Percentiles rank a stretch among this genome's conserved stretches.
Conservation (phyloP, 2,888 invertebrate genomes). For the Drosophila meridionalis region DNA sequence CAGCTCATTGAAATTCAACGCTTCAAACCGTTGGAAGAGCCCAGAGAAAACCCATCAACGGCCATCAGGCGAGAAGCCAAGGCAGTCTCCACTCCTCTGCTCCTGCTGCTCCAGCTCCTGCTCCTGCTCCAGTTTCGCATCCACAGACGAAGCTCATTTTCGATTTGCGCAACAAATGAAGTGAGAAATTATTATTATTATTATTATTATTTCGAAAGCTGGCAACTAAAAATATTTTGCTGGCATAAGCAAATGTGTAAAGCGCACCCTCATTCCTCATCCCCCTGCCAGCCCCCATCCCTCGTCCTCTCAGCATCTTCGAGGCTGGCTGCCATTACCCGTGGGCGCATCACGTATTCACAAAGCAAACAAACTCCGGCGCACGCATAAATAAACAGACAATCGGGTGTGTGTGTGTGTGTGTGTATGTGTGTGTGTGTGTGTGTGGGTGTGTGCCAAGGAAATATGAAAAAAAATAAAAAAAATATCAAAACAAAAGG, state of each 20-base stretch:
- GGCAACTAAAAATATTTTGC: slow-evolving; percentile 50
- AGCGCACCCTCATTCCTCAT: not conserved
- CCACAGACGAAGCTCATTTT: slow-evolving; percentile 52
- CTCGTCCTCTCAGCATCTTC: not conserved
- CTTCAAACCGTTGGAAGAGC: slow-evolving; percentile 25
- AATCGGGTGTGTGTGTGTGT: not conserved
- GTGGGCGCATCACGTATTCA: slow-evolving; percentile 77
- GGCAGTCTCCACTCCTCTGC: not conserved
- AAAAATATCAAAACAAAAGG: slow-evolving; percentile 54
- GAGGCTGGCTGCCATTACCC: slow-evolving; percentile 37
- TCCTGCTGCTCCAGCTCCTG: not conserved
- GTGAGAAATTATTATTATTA: slow-evolving; percentile 75
- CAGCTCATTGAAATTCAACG: slow-evolving; percentile 60
- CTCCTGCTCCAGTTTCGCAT: not conserved
- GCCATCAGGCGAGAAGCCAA: slow-evolving; percentile 21
- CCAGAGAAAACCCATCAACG: slow-evolving; percentile 33
- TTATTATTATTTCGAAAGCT: slow-evolving; percentile 61
- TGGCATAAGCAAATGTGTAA: slow-evolving; percentile 56
- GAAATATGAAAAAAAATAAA: slow-evolving; percentile 51
- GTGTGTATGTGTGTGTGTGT: not conserved
- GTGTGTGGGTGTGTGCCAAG: not conserved
- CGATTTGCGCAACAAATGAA: slow-evolving; percentile 79
- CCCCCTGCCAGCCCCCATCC: not conserved
- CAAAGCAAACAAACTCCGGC: slow-evolving; percentile 77
- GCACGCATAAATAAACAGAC: slow-evolving; percentile 75